A percentile compares a stretch with the other conserved stretches of the same genome.
These are phyloP conservation scores for Halcyon badia DNA, from an alignment of 2,797 vertebrate species.

Conservation along the genomic window DNA sequence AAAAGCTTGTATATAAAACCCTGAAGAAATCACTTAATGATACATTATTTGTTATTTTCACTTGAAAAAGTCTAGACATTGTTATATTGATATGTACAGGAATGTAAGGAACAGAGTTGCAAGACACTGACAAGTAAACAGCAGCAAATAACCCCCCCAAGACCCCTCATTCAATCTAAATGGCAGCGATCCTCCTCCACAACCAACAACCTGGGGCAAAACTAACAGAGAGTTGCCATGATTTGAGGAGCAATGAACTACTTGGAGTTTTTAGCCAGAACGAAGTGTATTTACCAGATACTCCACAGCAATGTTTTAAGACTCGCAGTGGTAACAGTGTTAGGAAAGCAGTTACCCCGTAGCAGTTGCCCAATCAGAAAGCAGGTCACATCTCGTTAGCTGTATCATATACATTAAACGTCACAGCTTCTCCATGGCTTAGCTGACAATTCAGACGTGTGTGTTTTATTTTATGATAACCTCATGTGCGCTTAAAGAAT, in stretches of 20 bases:
- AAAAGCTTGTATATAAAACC: not conserved
- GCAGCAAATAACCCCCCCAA: not conserved
- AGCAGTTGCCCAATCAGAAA: constrained; percentile 78
- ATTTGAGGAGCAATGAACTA: constrained; percentile 3
- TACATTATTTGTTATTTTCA: not conserved
- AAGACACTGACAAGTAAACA: constrained; percentile 1
- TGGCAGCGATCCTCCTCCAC: not conserved
- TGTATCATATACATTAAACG: constrained; percentile 74
- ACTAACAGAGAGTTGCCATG: not conserved
- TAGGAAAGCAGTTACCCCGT: constrained; percentile 48
- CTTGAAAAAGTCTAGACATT: constrained; percentile 13
- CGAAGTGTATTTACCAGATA: not conserved
- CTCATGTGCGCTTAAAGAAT: constrained; percentile 53
- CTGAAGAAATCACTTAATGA: not conserved
- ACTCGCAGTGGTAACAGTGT: not conserved
- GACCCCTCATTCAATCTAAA: not conserved
- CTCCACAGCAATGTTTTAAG: constrained; percentile 33
- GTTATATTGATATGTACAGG: not conserved
- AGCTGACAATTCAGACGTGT: constrained; percentile 66
- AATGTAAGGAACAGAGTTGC: constrained; percentile 7
- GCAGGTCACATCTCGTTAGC: constrained; percentile 78
- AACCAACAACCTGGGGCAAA: constrained; percentile 17
- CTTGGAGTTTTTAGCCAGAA: not conserved
- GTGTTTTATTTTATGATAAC: constrained; percentile 65
- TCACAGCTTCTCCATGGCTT: constrained; percentile 73